Conservation (phyloP, 2,888 invertebrate species). For the Liposcelis brunnea region DNA sequence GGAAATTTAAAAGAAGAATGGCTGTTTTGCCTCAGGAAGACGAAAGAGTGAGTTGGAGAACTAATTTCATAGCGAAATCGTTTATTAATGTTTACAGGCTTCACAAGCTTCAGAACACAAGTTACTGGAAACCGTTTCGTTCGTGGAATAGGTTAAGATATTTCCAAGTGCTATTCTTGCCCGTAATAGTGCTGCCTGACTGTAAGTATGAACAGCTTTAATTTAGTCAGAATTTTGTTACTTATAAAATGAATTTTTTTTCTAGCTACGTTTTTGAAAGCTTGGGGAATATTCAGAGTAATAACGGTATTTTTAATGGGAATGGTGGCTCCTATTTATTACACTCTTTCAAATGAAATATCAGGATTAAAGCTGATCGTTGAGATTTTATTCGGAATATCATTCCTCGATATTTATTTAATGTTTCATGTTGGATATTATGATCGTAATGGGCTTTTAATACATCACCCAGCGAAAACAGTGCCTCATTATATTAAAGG, state of each 20-base stretch:
- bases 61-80: no score
- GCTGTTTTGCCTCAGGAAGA: no score
- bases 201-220: no score
- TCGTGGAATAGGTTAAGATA: no score
- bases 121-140: no score
- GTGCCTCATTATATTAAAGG: constrained; percentile 27
- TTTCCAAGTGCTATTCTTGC: no score
- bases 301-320: constrained; percentile 27
- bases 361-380: no score
- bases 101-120: not conserved
- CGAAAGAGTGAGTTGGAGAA: no score
- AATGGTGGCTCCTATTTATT: constrained; percentile 25
- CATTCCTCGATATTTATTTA: constrained; percentile 28
- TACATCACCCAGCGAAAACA: constrained; percentile 31
- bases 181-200: constrained; percentile 27
- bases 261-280: constrained; percentile 22
- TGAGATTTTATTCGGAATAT: constrained; percentile 12
- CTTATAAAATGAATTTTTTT: no score
- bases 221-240: no score
- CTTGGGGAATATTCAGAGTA: constrained; percentile 29
- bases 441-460: constrained; percentile 28
- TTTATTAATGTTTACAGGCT: not conserved
- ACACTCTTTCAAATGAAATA: no score
- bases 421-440: constrained; percentile 34
- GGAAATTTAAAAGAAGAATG: no score